phyloP scores from a whole-genome alignment of 2,113 vertebrate genomes.

The Lanius collurio region DNA sequence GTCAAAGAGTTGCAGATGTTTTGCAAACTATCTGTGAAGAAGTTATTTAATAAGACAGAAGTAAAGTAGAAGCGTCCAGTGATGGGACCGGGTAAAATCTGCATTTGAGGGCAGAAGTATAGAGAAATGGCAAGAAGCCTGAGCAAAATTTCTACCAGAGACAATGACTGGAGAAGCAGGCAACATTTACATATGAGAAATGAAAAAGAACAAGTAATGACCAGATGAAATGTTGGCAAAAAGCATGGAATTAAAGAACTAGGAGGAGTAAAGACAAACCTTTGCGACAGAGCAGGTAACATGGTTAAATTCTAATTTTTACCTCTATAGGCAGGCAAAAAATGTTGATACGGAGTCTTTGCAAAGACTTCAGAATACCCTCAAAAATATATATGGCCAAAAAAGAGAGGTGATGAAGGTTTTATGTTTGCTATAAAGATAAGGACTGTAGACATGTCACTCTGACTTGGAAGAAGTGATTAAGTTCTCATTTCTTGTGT shows the following conservation, averaged over 20 bases:
- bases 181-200: neutral
- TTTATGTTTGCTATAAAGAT: neutral
- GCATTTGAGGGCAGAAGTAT: neutral
- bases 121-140: neutral
- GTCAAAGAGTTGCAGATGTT: neutral
- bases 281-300: neutral
- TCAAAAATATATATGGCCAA: neutral
- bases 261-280: neutral
- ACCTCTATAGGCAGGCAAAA: too few species aligned
- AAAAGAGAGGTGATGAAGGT: neutral
- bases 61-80: neutral
- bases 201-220: neutral
- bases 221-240: neutral
- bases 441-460: neutral
- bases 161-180: neutral
- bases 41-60: neutral
- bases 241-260: neutral
- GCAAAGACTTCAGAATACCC: too few species aligned
- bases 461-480: neutral
- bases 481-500: neutral
- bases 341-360: too few species aligned
- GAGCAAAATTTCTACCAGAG: neutral
- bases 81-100: neutral
- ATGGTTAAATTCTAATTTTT: too few species aligned
- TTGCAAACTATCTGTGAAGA: neutral